Percentiles rank a stretch among this genome's conserved stretches.
Evolutionary conservation across 2,888 invertebrate genomes (phyloP).

Genomic region (Acrobeloides nanus): DNA sequence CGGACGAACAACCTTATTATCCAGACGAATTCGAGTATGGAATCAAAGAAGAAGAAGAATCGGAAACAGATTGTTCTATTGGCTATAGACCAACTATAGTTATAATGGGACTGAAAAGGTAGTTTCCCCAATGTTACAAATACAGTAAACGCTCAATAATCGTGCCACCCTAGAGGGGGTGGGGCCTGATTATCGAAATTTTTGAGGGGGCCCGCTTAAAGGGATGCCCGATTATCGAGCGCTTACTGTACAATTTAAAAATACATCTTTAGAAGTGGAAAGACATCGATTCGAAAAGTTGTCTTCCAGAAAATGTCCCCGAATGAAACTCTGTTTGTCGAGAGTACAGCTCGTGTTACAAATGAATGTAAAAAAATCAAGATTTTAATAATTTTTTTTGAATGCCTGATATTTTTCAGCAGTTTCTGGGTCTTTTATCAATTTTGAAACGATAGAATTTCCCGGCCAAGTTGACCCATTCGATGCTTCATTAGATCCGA

Average conservation of each 20-base stretch:
- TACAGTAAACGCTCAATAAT: too few species aligned
- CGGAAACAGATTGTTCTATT: slow-evolving; percentile 23
- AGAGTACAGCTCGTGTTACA: slow-evolving; percentile 94
- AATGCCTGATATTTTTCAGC: slow-evolving; percentile 60
- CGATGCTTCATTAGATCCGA: slow-evolving; percentile 88
- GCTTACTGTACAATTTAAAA: too few species aligned
- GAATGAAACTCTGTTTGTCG: slow-evolving; percentile 94
- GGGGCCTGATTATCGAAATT: too few species aligned
- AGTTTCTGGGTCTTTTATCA: slow-evolving; percentile 92
- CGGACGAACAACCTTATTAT: slow-evolving; percentile 9
- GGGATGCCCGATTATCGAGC: too few species aligned
- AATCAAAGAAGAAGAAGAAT: slow-evolving; percentile 28
- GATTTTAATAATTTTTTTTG: slow-evolving; percentile 4
- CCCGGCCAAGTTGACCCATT: slow-evolving; percentile 98
- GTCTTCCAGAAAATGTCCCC: slow-evolving; percentile 99
- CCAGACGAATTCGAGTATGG: slow-evolving; percentile 36
- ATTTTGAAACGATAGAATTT: slow-evolving; percentile 99
- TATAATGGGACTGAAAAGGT: slow-evolving; percentile 52
- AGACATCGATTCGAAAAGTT: slow-evolving; percentile 65
- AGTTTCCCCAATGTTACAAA: neutral
- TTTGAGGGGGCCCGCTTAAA: too few species aligned
- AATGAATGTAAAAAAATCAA: slow-evolving; percentile 66
- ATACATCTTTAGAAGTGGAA: too few species aligned
- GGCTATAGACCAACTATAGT: slow-evolving; percentile 44
- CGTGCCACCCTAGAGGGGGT: too few species aligned